Evolutionary conservation across 2,888 invertebrate species (phyloP).

Genomic region (Ormyrus labotus): DNA sequence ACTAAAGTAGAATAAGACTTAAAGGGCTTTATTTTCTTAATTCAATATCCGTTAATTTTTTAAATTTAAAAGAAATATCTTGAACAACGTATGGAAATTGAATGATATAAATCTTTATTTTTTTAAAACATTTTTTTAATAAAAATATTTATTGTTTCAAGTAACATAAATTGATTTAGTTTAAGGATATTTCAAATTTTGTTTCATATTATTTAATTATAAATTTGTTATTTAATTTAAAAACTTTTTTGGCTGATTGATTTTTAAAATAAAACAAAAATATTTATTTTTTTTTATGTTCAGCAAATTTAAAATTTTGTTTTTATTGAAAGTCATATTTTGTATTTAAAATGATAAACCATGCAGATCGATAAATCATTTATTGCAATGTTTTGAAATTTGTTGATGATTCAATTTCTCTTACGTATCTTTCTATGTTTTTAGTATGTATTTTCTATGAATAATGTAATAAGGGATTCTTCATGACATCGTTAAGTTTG

Average conservation of each 20-base stretch:
- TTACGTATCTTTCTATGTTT: not conserved
- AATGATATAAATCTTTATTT: constrained; percentile 2
- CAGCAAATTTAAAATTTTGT: too few species aligned
- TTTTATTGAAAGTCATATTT: too few species aligned
- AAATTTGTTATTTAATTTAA: too few species aligned
- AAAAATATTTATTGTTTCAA: not conserved
- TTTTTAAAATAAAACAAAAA: too few species aligned
- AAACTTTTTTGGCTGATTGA: too few species aligned
- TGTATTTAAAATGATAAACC: too few species aligned
- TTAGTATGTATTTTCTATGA: not conserved
- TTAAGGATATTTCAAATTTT: too few species aligned
- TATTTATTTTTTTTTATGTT: too few species aligned
- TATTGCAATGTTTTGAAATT: constrained; percentile 1
- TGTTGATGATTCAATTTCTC: too few species aligned
- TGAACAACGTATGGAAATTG: not conserved
- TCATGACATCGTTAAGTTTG: constrained; percentile 33
- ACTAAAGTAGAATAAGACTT: constrained; percentile 35
- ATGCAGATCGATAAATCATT: too few species aligned
- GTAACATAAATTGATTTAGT: not conserved
- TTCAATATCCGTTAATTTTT: not conserved
- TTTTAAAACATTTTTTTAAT: not conserved
- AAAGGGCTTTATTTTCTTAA: constrained; percentile 30
- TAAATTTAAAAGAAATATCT: constrained; percentile 1
- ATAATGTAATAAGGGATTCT: not conserved
- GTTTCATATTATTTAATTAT: too few species aligned